Evolutionary conservation across 1,140 invertebrate species (phyloP).

Genomic region (Bilobella aurantiaca): DNA sequence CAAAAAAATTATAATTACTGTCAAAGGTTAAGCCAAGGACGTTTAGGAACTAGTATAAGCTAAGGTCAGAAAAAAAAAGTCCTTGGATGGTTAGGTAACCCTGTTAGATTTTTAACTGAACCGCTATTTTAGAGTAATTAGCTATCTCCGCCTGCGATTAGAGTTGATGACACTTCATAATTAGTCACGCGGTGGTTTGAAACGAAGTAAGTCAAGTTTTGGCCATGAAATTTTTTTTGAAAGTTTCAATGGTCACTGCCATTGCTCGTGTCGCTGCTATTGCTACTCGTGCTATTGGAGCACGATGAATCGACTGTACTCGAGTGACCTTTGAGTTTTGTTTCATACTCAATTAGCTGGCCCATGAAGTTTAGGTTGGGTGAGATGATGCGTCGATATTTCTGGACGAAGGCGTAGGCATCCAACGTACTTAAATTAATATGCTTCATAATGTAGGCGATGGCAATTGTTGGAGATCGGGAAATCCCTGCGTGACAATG

Average conservation of each 20-base stretch:
- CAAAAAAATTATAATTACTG: too few relatives aligned
- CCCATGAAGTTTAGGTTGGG: conserved; percentile 97
- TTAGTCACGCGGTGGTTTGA: too few relatives aligned
- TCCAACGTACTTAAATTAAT: conserved; percentile 74
- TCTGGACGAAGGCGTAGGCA: conserved; percentile 79
- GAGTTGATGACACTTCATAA: too few relatives aligned
- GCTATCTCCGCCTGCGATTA: too few relatives aligned
- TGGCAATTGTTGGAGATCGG: conserved; percentile 84
- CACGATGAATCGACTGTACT: conserved; percentile 12
- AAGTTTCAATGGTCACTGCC: too few relatives aligned
- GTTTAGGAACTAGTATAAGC: background rate
- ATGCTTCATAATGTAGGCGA: conserved; percentile 89
- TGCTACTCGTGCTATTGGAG: conserved; percentile 1
- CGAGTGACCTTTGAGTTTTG: conserved; percentile 25
- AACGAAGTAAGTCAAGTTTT: too few relatives aligned
- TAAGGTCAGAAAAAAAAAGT: too few relatives aligned
- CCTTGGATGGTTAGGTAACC: too few relatives aligned
- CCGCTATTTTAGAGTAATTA: too few relatives aligned
- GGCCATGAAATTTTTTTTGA: too few relatives aligned
- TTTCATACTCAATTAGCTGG: conserved; percentile 77
- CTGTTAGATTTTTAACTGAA: too few relatives aligned
- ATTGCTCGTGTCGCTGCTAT: background rate
- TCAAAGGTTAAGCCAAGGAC: background rate
- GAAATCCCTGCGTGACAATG: conserved; percentile 94
- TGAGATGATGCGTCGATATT: conserved; percentile 77